Percentiles rank a stretch among this genome's conserved stretches.
phyloP scores from a whole-genome alignment of 1,140 invertebrate species.

The Drosophila athabasca region DNA sequence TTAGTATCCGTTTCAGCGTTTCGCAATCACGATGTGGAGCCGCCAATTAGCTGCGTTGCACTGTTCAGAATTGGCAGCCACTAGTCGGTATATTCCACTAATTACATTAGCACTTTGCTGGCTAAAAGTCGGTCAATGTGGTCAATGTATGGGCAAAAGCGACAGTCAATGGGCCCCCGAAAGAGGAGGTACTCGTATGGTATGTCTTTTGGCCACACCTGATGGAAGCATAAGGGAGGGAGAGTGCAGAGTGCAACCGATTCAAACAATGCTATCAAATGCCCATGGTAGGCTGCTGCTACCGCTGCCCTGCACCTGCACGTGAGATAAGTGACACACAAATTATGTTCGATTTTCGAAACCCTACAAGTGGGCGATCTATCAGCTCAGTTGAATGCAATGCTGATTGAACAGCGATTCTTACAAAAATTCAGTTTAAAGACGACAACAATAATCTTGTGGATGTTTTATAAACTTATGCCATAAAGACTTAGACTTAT shows the following conservation, averaged over 20 bases:
- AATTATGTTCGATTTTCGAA: constrained; percentile 74
- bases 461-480: background rate
- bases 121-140: constrained; percentile 79
- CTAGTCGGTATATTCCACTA: constrained; percentile 77
- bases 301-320: constrained; percentile 24
- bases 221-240: constrained; percentile 35
- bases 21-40: constrained; percentile 58
- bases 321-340: constrained; percentile 54
- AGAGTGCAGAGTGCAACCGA: constrained; percentile 19
- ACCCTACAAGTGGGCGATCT: constrained; percentile 35
- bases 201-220: constrained; percentile 4
- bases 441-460: constrained; percentile 28
- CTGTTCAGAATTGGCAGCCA: constrained; percentile 48
- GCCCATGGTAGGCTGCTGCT: constrained; percentile 10
- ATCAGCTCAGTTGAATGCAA: constrained; percentile 22
- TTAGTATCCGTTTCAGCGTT: constrained; percentile 53
- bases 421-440: no score
- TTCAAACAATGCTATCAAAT: constrained; percentile 25
- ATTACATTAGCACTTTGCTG: constrained; percentile 75
- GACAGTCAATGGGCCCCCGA: constrained; percentile 59
- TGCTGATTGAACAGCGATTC: constrained; percentile 26
- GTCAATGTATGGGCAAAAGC: constrained; percentile 70
- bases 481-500: no score
- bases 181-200: no score
- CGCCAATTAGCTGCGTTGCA: constrained; percentile 72